Percentiles rank a stretch among this genome's conserved stretches.
Evolutionary conservation across 2,888 invertebrate species (phyloP).

Genomic region (Volucella bombylans): DNA sequence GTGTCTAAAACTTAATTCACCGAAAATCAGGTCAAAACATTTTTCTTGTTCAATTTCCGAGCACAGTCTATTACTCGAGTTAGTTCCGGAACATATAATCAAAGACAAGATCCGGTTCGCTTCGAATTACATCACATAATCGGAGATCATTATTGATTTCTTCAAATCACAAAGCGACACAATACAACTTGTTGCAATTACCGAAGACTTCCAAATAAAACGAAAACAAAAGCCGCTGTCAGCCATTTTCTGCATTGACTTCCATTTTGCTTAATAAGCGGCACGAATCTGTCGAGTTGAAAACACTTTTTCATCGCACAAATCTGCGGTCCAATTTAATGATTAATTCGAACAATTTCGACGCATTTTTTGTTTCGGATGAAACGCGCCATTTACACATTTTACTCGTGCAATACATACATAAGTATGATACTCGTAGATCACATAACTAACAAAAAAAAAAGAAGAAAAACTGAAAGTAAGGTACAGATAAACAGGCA

Average conservation of each 20-base stretch:
- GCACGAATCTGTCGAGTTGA: conserved; percentile 25
- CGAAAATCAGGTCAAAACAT: conserved; percentile 35
- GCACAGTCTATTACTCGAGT: neutral
- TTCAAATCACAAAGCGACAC: conserved; percentile 29
- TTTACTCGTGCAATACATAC: too few species aligned
- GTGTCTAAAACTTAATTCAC: neutral
- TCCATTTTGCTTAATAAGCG: conserved; percentile 44
- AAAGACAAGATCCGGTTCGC: neutral
- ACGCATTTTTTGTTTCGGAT: conserved; percentile 4
- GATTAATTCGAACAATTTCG: conserved; percentile 41
- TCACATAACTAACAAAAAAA: conserved; percentile 27
- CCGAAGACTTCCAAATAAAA: conserved; percentile 30
- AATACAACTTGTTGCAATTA: conserved; percentile 26
- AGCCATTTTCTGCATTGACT: conserved; percentile 21
- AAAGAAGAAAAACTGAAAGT: conserved; percentile 44
- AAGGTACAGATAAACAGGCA: conserved; percentile 10
- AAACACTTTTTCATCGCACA: conserved; percentile 19
- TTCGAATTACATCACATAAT: conserved; percentile 36
- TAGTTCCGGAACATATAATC: conserved; percentile 48
- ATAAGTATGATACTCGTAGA: too few species aligned
- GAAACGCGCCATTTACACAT: too few species aligned
- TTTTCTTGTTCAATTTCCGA: conserved; percentile 11
- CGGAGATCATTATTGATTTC: conserved; percentile 46
- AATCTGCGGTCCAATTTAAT: conserved; percentile 22
- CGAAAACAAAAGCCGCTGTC: conserved; percentile 24